phyloP scores from a whole-genome alignment of 2,888 invertebrate genomes.

The Anaspis maculata region DNA sequence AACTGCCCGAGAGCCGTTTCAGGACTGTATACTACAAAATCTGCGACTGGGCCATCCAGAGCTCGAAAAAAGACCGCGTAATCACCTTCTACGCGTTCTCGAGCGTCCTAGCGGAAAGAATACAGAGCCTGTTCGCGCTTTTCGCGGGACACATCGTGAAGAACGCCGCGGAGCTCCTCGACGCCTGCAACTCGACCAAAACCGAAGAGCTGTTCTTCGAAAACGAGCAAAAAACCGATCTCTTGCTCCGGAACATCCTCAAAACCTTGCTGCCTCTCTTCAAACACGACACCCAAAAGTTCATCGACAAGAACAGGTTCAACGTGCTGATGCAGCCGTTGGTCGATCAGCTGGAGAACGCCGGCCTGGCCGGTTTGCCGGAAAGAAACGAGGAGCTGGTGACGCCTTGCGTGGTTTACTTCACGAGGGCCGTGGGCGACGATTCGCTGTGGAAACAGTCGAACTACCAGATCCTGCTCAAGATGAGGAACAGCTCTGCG shows the following conservation, averaged over 20 bases:
- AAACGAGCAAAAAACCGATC: constrained; percentile 49
- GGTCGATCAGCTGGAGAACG: constrained; percentile 82
- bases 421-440: constrained; percentile 74
- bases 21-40: constrained; percentile 80
- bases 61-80: constrained; percentile 53
- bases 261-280: constrained; percentile 71
- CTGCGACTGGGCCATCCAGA: constrained; percentile 76
- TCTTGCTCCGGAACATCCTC: constrained; percentile 62
- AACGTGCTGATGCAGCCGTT: constrained; percentile 77
- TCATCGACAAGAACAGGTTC: constrained; percentile 78
- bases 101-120: constrained; percentile 65
- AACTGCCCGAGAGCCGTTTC: constrained; percentile 83
- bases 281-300: constrained; percentile 73
- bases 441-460: constrained; percentile 85
- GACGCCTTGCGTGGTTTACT: constrained; percentile 72
- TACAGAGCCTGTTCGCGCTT: constrained; percentile 83
- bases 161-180: constrained; percentile 68
- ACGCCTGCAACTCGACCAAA: constrained; percentile 58
- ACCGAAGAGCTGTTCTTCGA: constrained; percentile 46
- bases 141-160: constrained; percentile 81
- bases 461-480: constrained; percentile 82
- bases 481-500: constrained; percentile 69
- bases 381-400: constrained; percentile 53
- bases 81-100: constrained; percentile 81
- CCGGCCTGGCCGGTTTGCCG: constrained; percentile 54